Evolutionary conservation across 2,888 invertebrate species (phyloP).

Genomic region (Ethmia dodecea): DNA sequence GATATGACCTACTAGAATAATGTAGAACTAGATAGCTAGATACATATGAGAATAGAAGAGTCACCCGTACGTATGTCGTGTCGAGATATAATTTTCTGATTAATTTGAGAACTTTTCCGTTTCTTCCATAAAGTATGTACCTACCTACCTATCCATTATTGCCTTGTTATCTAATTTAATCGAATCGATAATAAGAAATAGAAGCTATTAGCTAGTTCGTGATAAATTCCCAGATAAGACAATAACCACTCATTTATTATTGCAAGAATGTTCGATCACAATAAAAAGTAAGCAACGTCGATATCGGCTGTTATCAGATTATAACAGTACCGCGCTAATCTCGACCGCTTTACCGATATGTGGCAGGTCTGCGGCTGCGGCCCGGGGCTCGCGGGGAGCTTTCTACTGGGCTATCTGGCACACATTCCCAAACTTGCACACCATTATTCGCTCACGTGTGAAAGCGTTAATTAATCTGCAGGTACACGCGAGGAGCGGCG

Average conservation of each 20-base stretch:
- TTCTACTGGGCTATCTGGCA: slow-evolving; percentile 45
- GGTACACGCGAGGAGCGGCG: slow-evolving; percentile 21
- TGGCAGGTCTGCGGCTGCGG: slow-evolving; percentile 23
- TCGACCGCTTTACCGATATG: slow-evolving; percentile 37
- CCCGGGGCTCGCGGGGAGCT: slow-evolving; percentile 34
- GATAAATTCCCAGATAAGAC: slow-evolving; percentile 53
- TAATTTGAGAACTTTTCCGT: no score
- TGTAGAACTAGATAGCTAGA: no score
- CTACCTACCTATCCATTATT: no score
- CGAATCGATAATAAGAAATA: no score
- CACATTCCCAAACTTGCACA: slow-evolving; percentile 41
- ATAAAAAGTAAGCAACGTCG: slow-evolving; percentile 47
- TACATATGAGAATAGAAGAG: no score
- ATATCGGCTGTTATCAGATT: slow-evolving; percentile 55
- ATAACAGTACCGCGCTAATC: slow-evolving; percentile 43
- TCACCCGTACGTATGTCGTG: no score
- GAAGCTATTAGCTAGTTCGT: slow-evolving; percentile 17
- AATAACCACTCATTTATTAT: slow-evolving; percentile 43
- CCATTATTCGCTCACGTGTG: slow-evolving; percentile 34
- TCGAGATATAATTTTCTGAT: no score
- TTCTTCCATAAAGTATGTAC: no score
- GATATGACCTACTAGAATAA: no score
- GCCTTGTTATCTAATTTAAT: no score
- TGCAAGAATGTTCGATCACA: slow-evolving; percentile 43
- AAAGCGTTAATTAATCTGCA: slow-evolving; percentile 42